Percentiles rank a stretch among this genome's conserved stretches.
Evolutionary conservation across 2,888 invertebrate species (phyloP).

Genomic region (Euclidia mi): DNA sequence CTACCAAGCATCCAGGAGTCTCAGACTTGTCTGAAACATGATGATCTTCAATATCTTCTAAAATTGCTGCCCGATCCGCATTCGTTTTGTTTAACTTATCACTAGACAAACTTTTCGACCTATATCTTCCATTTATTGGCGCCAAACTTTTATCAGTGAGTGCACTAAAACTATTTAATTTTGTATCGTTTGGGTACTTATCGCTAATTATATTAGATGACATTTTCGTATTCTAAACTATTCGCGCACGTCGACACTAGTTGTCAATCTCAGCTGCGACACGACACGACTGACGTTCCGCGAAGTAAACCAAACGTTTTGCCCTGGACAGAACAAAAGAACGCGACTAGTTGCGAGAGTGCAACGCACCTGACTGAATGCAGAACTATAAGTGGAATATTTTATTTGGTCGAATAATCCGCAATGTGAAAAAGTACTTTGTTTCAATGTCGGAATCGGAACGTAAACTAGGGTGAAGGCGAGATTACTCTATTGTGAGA

Average conservation of each 20-base stretch:
- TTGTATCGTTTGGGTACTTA: slow-evolving; percentile 79
- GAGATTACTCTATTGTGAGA: slow-evolving; percentile 56
- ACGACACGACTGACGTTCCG: slow-evolving; percentile 77
- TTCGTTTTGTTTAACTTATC: slow-evolving; percentile 86
- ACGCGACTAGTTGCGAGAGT: slow-evolving; percentile 67
- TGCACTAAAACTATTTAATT: slow-evolving; percentile 81
- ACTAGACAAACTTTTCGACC: slow-evolving; percentile 87
- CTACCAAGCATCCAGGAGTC: slow-evolving; percentile 84
- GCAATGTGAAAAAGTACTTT: slow-evolving; percentile 50
- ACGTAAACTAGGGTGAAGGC: slow-evolving; percentile 59
- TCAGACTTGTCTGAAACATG: slow-evolving; percentile 80
- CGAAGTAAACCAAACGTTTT: slow-evolving; percentile 75
- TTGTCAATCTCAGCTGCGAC: slow-evolving; percentile 78
- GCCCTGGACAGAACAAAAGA: slow-evolving; percentile 77
- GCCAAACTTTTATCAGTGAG: slow-evolving; percentile 80
- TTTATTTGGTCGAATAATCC: slow-evolving; percentile 58
- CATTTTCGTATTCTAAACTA: slow-evolving; percentile 76
- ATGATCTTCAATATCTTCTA: slow-evolving; percentile 83
- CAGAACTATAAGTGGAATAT: slow-evolving; percentile 44
- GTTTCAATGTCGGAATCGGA: slow-evolving; percentile 68
- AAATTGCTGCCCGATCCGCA: slow-evolving; percentile 83
- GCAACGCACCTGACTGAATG: slow-evolving; percentile 57
- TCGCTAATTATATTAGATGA: slow-evolving; percentile 82
- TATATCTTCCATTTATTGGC: slow-evolving; percentile 78
- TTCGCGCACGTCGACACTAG: slow-evolving; percentile 71